A percentile compares a stretch with the other conserved stretches of the same genome.
Conservation (phyloP, 2,797 vertebrate species). For the Melanotaenia nigrans region DNA sequence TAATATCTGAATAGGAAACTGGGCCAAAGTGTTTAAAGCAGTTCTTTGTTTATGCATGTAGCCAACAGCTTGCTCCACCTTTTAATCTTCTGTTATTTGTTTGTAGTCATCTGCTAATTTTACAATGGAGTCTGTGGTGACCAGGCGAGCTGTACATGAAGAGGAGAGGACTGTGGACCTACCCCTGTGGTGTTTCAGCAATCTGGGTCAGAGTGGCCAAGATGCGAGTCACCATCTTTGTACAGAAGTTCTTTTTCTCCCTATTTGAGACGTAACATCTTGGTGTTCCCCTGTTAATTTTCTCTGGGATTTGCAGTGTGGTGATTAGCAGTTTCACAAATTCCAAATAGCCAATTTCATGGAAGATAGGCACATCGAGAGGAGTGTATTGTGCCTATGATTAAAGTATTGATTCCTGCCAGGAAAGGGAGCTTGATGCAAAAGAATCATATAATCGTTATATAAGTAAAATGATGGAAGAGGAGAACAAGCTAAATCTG, state of each 20-base stretch:
- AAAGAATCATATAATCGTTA: background rate
- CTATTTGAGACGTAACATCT: background rate
- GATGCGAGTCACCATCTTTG: too few species aligned
- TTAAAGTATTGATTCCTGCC: conserved; percentile 6
- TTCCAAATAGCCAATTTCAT: conserved; percentile 17
- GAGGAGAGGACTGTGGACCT: background rate
- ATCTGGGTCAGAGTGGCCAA: too few species aligned
- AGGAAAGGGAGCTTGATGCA: background rate
- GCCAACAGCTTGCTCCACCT: background rate
- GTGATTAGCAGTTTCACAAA: background rate
- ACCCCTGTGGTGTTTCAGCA: background rate
- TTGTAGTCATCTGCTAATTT: background rate
- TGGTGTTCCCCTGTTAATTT: background rate
- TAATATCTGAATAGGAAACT: too few species aligned
- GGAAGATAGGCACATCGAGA: conserved; percentile 1
- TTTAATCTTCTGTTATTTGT: background rate
- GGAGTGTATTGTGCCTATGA: conserved; percentile 8
- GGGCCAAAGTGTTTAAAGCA: background rate
- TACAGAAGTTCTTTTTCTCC: background rate
- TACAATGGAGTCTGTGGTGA: background rate
- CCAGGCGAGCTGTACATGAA: background rate
- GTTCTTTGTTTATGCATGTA: background rate
- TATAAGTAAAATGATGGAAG: too few species aligned
- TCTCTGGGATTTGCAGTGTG: background rate
- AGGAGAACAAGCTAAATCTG: too few species aligned